Evolutionary conservation across 2,888 invertebrate species (phyloP), one percentile per base, ranked within the genome.

Genomic region (Apodemia mormo): DNA sequence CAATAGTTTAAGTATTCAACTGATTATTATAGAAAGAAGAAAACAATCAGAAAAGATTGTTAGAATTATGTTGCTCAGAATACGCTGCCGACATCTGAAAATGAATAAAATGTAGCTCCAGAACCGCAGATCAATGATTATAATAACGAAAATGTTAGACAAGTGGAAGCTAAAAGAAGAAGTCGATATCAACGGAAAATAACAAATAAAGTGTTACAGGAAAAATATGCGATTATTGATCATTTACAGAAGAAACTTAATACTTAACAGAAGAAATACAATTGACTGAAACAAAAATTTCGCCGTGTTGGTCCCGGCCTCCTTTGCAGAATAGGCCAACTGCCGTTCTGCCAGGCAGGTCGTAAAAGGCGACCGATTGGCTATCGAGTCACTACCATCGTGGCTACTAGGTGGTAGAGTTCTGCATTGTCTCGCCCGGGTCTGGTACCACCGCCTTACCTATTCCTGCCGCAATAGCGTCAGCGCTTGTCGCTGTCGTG

Each of bases 241-340:
- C 22, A 22, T 22, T 22, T 22, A 22, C 22, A 54, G 54, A 54
- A 54, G 54, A 54, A 54, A 14, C n/a, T n/a, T 54, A 22, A 54
- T 54, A 54, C 54, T 54, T 9, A 54, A 54, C 54, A 54, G n/a
- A 54, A 54, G 54, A 54, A 54, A 54, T 54, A 54, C 54, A 54
- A 9, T 54, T n/a, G 54, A 54, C 54, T 54, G 54, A 54, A 54
- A 22, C 54, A n/a, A 54, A 10, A n/a, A 10, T n/a, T n/a, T n/a
- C n/a, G n/a, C n/a, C n/a, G n/a, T n/a, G n/a, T n/a, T n/a, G n/a
- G n/a, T n/a, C n/a, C n/a, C n/a, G n/a, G n/a, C n/a, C n/a, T n/a
- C n/a, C n/a, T n/a, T n/a, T n/a, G n/a, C n/a, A n/a, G n/a, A n/a
- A n/a, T n/a, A n/a, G n/a, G n/a, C n/a, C n/a, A n/a, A n/a, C n/a